Evolutionary conservation across 1,140 invertebrate genomes (phyloP), one percentile per base, ranked within the genome.

Genomic region (Drosophila aff.): DNA sequence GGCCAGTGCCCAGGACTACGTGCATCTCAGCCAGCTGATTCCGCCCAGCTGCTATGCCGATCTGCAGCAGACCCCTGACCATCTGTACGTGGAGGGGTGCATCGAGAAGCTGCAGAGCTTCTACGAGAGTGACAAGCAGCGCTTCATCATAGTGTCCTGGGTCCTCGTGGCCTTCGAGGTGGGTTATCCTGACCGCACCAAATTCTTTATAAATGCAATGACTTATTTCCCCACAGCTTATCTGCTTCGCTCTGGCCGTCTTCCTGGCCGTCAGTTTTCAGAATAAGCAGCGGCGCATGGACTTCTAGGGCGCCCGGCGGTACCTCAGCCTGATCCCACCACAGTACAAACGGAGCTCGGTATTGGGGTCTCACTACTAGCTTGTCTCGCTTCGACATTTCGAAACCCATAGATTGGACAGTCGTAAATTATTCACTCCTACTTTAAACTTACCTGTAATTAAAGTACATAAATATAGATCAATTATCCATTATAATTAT

Each of bases 251-350:
- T 15, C 28, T 90, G 55, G 84, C 86, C 41, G 68, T 90, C 8
- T 80, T 83, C 50, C 62, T 92, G 63, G 84, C 77, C 59, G 86
- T 92, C 11, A 92, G 81, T 74, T 91, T 92, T 81, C 85, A 83
- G 38, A 92, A 92, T 58, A 92, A 92, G 53, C 91, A 92, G 72
- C 65, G 91, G 28, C 91, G 91, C 46, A 72, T 92, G 91, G 84
- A 92, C 64, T 92, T 92, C 73, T 92, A 92, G 77, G 75, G 0
- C 18, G 47, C 28, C 33, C 53, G 18, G 36, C 15, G 44, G 18
- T 21, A 18, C n/a, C 33, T 23, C 18, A 28, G 43, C 64, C 40
- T 40, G 26, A 60, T 26, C 61, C 47, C 60, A 52, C 23, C 55
- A 61, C 28, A 60, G 85, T 84, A 85, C 81, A 89, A 89, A 81